These are phyloP conservation scores for Ceuthmochares aereus DNA, from an alignment of 2,113 vertebrate genomes.

Conservation along the genomic window DNA sequence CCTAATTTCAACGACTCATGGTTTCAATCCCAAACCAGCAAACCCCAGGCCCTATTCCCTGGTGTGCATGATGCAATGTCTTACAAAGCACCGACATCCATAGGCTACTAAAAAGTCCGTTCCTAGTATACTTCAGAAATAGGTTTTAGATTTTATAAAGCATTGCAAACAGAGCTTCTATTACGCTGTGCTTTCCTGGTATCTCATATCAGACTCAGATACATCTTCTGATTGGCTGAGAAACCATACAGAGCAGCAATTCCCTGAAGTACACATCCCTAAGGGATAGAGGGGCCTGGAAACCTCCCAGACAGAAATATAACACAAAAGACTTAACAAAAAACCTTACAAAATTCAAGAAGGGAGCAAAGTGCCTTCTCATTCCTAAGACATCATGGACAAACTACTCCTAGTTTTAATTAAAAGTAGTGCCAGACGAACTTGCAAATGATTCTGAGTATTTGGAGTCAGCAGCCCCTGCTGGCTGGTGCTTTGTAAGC, in stretches of 20 bases:
- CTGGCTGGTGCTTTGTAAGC: not conserved
- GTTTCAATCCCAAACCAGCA: not conserved
- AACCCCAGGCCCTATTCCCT: not conserved
- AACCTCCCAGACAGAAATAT: not conserved
- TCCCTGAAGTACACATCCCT: not conserved
- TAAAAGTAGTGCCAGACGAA: not conserved
- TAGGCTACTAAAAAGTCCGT: too few species aligned
- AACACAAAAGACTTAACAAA: not conserved
- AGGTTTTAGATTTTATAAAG: not conserved
- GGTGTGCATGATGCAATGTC: accelerated
- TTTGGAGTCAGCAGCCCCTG: not conserved
- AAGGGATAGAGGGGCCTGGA: not conserved
- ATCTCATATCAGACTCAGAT: accelerated
- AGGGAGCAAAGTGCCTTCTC: not conserved
- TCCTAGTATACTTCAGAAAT: not conserved
- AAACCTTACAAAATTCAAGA: not conserved
- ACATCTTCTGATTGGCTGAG: not conserved
- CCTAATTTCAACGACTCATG: too few species aligned
- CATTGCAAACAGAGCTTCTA: not conserved
- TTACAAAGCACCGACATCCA: not conserved
- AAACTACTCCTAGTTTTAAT: not conserved
- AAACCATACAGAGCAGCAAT: not conserved
- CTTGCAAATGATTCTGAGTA: not conserved
- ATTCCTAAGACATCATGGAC: not conserved
- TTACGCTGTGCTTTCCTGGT: not conserved